A percentile compares a stretch with the other conserved stretches of the same genome.
phyloP scores from a whole-genome alignment of 1,140 invertebrate genomes.

The Drosophila saltans region DNA sequence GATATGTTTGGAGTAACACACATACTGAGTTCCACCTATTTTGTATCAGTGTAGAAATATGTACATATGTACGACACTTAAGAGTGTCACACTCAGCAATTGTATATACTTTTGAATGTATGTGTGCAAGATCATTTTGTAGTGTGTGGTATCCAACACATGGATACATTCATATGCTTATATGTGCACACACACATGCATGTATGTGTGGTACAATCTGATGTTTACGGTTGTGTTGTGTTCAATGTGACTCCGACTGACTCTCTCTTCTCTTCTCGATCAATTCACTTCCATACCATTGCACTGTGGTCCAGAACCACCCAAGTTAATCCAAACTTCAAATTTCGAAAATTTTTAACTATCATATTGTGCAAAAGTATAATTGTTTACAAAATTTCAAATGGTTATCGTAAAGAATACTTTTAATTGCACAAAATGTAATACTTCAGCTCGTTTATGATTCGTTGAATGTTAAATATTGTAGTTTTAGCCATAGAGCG shows the following conservation, averaged over 20 bases:
- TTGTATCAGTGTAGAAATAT: background rate
- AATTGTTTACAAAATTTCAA: too few relatives aligned
- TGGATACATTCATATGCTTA: background rate
- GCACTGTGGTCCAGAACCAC: background rate
- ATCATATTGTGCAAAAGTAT: too few relatives aligned
- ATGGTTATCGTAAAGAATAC: background rate
- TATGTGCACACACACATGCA: background rate
- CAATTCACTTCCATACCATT: constrained; percentile 17
- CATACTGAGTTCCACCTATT: background rate
- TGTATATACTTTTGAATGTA: background rate
- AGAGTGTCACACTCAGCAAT: constrained; percentile 6
- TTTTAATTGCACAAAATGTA: background rate
- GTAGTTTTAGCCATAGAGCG: background rate
- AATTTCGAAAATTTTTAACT: too few relatives aligned
- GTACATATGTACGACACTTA: constrained; percentile 1
- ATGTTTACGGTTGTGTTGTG: constrained; percentile 7
- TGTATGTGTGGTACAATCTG: constrained; percentile 20
- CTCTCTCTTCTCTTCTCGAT: constrained; percentile 20
- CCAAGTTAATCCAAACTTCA: background rate
- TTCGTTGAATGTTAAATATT: background rate
- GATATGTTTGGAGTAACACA: background rate
- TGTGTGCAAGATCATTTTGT: background rate
- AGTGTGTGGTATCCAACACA: constrained; percentile 14
- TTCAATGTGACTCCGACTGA: constrained; percentile 13
- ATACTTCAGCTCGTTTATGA: background rate